These are phyloP conservation scores for Calameuta idolon DNA, from an alignment of 2,888 invertebrate species.

Conservation along the genomic window DNA sequence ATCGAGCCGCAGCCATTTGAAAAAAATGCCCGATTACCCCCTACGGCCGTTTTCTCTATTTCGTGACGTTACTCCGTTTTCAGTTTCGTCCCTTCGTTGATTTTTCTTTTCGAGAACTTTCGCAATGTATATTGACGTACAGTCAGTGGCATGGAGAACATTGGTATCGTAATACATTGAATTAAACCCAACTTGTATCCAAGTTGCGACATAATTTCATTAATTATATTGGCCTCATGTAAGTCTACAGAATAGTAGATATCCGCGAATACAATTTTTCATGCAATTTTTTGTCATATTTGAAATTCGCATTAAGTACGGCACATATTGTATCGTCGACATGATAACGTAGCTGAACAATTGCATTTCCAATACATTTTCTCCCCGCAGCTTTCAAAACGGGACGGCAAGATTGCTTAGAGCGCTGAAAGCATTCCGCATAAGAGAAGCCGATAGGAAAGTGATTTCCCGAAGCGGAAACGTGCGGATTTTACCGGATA, in stretches of 20 bases:
- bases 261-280: neutral
- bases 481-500: neutral
- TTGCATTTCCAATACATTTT: neutral
- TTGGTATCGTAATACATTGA: too few relatives aligned
- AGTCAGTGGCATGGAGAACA: too few relatives aligned
- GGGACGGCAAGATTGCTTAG: neutral
- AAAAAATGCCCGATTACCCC: conserved; percentile 1
- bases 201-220: neutral
- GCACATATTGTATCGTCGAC: neutral
- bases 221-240: neutral
- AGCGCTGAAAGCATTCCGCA: neutral
- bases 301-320: neutral
- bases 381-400: neutral
- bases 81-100: neutral
- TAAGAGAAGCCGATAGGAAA: neutral
- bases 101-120: neutral
- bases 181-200: neutral
- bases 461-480: neutral
- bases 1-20: neutral
- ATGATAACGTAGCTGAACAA: neutral
- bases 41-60: neutral
- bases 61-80: neutral
- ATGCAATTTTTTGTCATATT: neutral
- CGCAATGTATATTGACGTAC: neutral
- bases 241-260: too few relatives aligned